Percentiles rank a stretch among this genome's conserved stretches.
phyloP scores from a whole-genome alignment of 2,888 invertebrate genomes.

The Drosophila colorata region DNA sequence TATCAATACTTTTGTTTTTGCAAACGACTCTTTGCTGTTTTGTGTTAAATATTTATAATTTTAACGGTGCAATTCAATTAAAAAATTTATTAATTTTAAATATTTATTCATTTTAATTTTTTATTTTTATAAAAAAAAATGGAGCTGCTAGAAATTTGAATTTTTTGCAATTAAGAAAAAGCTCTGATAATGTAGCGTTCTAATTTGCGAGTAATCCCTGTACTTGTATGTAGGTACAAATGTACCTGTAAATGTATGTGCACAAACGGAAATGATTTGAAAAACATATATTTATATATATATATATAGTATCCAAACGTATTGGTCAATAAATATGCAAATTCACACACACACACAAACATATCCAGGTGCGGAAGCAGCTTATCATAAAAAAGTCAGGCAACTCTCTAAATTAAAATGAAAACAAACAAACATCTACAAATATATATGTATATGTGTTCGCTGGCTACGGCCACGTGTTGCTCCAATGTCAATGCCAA shows the following conservation, averaged over 20 bases:
- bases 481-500: constrained; percentile 26
- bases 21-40: too few species aligned
- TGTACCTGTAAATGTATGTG: too few species aligned
- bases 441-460: not conserved
- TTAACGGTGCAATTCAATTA: too few species aligned
- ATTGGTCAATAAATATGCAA: not conserved
- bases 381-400: constrained; percentile 8
- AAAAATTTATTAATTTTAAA: too few species aligned
- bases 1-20: too few species aligned
- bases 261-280: not conserved
- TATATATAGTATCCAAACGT: not conserved
- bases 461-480: constrained; percentile 7
- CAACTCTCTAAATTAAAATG: not conserved
- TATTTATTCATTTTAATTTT: too few species aligned
- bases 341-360: not conserved
- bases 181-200: too few species aligned
- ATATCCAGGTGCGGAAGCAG: constrained; percentile 28
- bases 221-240: not conserved
- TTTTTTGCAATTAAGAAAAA: not conserved
- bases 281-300: not conserved
- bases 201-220: not conserved
- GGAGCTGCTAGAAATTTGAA: not conserved
- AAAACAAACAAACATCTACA: constrained; percentile 1
- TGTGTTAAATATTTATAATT: too few species aligned
- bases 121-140: too few species aligned